Conservation (phyloP, 2,797 vertebrate species). For the Xyrichtys novacula region DNA sequence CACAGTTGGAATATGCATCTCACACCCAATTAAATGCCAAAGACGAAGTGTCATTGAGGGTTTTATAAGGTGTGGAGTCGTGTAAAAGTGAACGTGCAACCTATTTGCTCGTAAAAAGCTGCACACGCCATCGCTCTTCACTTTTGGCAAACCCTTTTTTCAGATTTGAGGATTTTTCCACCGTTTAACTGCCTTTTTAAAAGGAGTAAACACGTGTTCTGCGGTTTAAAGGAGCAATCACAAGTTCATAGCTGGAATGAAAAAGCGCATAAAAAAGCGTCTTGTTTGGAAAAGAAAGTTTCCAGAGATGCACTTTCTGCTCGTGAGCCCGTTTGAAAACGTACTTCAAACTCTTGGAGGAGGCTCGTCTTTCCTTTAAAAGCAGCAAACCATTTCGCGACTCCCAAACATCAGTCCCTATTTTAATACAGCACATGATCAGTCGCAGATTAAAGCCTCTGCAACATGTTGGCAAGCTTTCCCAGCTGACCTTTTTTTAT, state of each 20-base stretch:
- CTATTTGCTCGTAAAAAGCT: slow-evolving; percentile 4
- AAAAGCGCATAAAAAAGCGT: no score
- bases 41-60: not conserved
- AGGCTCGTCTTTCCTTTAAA: not conserved
- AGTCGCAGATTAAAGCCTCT: not conserved
- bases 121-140: not conserved
- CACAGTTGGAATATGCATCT: not conserved
- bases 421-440: not conserved
- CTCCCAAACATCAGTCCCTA: not conserved
- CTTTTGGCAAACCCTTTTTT: not conserved
- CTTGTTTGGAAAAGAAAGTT: no score
- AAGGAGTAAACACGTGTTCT: slow-evolving; percentile 9
- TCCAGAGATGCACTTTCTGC: not conserved
- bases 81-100: no score
- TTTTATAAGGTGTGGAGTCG: slow-evolving; percentile 2
- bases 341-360: not conserved
- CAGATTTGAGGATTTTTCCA: not conserved
- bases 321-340: not conserved
- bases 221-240: not conserved
- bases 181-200: not conserved
- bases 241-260: not conserved
- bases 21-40: not conserved
- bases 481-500: not conserved
- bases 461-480: not conserved
- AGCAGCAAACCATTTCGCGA: not conserved